Base-by-base conservation (phyloP, 2,113 vertebrate genomes). In the Phaethornis superciliosus region DNA sequence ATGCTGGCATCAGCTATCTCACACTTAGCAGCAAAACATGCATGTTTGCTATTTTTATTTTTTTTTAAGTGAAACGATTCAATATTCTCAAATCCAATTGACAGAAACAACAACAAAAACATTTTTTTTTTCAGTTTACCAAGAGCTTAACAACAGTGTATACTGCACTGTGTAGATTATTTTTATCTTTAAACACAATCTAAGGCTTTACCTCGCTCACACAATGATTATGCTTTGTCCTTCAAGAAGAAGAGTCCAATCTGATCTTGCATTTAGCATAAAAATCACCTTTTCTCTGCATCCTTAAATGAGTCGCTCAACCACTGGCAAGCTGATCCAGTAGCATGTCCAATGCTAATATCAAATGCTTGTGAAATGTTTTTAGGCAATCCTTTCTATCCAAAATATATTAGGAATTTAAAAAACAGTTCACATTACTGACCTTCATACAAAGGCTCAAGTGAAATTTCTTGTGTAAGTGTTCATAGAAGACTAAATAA, bases 311-410 rank as follows among this genome's bases (percentile, higher is more conserved):
- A 97, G 90, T 94, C 93, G 94, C 80, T 96, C 93, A 96, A 96
- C 88, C 87, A 75, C 70, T 88, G 94, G 64, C 89, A 97, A 96
- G 81, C 59, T 54, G 37, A 89, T 76, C 84, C 62, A 86, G 80
- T 82, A 87, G 88, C 81, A 83, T 54, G 77, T 91, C 85, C 81
- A 81, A 67, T 88, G 63, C 71, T 91, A 94, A 24, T 83, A 90
- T 89, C 80, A 93, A 95, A 90, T 93, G 83, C 94, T 86, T 91
- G 62, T 96, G 97, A 97, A 97, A 97, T 97, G 97, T 96, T 97
- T 98, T 97, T 96, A 97, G 97, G 96, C 94, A 97, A 97, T 97
- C 95, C 96, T 97, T 96, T 96, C 95, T 97, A 94, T 94, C 49
- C 23, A 96, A 95, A 97, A 96, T 94, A 92, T 37, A 96, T 16